Percentiles rank a stretch among this genome's conserved stretches.
Evolutionary conservation across 2,113 vertebrate species (phyloP).

Genomic region (Leucopsar rothschildi): DNA sequence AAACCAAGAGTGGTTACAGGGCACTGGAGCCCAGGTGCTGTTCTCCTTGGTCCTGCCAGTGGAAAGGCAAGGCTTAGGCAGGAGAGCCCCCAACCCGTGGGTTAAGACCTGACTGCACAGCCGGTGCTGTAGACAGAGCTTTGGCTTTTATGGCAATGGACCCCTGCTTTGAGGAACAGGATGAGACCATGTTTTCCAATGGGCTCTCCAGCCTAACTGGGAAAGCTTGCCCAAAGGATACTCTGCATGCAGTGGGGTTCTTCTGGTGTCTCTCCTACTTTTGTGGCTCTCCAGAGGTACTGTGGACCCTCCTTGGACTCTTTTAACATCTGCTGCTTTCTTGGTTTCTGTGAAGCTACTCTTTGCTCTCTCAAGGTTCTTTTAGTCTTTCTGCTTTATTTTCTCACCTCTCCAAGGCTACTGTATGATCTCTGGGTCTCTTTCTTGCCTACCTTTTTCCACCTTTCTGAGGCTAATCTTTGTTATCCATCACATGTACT

Average conservation of each 20-base stretch:
- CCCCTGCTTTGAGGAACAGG: not conserved
- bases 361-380: not conserved
- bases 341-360: not conserved
- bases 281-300: not conserved
- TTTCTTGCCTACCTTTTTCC: not conserved
- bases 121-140: not conserved
- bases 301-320: not conserved
- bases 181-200: not conserved
- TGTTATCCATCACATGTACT: not conserved
- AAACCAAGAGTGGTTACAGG: not conserved
- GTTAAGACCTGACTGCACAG: not conserved
- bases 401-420: not conserved
- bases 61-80: not conserved
- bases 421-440: not conserved
- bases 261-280: not conserved
- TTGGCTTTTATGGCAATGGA: not conserved
- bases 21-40: not conserved
- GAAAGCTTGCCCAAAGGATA: not conserved
- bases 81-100: fast-evolving
- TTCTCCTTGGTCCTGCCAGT: not conserved
- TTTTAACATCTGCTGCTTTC: not conserved
- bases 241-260: not conserved
- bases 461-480: not conserved
- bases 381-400: not conserved
- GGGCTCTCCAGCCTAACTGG: not conserved